phyloP scores from a whole-genome alignment of 2,113 vertebrate genomes.

The Poeciliopsis turrubarensis region DNA sequence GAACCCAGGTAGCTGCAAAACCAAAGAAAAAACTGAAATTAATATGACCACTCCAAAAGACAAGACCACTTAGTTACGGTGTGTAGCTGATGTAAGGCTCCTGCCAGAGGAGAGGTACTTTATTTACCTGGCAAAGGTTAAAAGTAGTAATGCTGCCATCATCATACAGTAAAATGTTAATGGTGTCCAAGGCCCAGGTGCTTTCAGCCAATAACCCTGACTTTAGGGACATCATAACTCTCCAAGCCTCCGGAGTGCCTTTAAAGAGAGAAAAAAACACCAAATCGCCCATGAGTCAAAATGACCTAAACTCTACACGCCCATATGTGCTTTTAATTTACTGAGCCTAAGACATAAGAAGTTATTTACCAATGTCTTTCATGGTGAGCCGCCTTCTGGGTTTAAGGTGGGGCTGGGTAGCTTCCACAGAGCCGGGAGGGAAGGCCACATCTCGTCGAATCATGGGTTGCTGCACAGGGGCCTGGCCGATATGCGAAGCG shows the following conservation, averaged over 20 bases:
- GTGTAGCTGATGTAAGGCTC: background rate
- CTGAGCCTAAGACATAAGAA: background rate
- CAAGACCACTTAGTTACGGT: background rate
- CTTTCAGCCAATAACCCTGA: slow-evolving; percentile 97
- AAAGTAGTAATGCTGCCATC: slow-evolving; percentile 98
- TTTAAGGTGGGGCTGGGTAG: slow-evolving; percentile 92
- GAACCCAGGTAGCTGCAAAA: slow-evolving; percentile 91
- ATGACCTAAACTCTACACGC: background rate
- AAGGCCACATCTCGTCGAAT: slow-evolving; percentile 94
- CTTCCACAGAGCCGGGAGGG: slow-evolving; percentile 94
- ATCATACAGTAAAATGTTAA: slow-evolving; percentile 97
- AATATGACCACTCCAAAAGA: background rate
- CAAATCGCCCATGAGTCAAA: background rate
- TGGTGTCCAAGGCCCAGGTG: slow-evolving; percentile 99
- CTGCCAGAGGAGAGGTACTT: slow-evolving; percentile 36
- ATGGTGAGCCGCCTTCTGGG: slow-evolving; percentile 90
- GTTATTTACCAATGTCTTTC: slow-evolving; percentile 91
- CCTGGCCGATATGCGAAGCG: slow-evolving; percentile 91
- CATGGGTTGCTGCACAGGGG: slow-evolving; percentile 90
- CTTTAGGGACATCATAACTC: slow-evolving; percentile 99
- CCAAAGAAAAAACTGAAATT: background rate
- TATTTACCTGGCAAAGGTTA: slow-evolving; percentile 92
- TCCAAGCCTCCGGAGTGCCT: slow-evolving; percentile 99
- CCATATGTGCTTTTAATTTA: background rate
- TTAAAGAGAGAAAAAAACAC: slow-evolving; percentile 10